Conservation (phyloP, 2,797 vertebrate species). For the Ctenopoma kingsleyae region DNA sequence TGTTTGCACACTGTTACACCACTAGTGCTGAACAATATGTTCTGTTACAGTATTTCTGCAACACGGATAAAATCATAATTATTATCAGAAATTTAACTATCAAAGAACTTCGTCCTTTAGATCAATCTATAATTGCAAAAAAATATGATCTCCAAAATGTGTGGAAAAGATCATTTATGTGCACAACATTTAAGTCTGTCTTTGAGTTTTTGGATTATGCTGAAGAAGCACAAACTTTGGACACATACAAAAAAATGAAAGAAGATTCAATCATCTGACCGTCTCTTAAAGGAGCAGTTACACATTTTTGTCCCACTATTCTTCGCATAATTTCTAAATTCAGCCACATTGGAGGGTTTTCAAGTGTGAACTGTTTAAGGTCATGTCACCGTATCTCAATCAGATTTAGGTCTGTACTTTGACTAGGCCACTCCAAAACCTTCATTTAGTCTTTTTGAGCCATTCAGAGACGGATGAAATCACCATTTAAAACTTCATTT, state of each 20-base stretch:
- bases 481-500: no score
- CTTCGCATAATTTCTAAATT: background rate
- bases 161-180: background rate
- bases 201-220: background rate
- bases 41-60: background rate
- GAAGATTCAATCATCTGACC: background rate
- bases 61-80: background rate
- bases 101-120: background rate
- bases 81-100: background rate
- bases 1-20: slow-evolving; percentile 11
- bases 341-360: no score
- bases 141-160: no score
- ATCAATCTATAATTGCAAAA: background rate
- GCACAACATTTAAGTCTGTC: background rate
- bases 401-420: no score
- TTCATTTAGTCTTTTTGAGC: no score
- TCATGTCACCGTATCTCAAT: no score
- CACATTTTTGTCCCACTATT: background rate
- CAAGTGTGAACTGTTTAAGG: no score
- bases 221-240: background rate
- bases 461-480: no score
- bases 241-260: background rate
- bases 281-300: background rate
- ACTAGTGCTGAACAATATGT: slow-evolving; percentile 4
- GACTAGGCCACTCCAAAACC: no score